Evolutionary conservation across 1,140 invertebrate genomes (phyloP).

Genomic region (Latrodectus geometricus): DNA sequence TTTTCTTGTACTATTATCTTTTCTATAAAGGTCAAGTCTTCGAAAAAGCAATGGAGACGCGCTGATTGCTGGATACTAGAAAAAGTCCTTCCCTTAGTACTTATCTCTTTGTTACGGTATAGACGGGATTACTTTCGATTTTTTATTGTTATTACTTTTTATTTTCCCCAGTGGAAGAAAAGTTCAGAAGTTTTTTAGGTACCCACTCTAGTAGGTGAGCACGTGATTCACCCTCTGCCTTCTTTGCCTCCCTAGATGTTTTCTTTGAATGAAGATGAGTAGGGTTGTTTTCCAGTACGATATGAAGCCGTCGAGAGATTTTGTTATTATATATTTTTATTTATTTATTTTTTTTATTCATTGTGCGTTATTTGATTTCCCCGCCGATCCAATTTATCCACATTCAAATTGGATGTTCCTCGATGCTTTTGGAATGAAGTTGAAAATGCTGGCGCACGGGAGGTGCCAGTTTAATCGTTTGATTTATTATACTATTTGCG

Average conservation of each 20-base stretch:
- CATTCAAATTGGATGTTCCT: not conserved
- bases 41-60: not conserved
- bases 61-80: not conserved
- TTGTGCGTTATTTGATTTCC: not conserved
- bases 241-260: not conserved
- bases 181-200: not conserved
- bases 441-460: not conserved
- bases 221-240: no score
- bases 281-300: not conserved
- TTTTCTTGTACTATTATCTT: not conserved
- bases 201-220: no score
- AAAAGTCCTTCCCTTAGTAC: not conserved
- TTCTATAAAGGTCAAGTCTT: not conserved
- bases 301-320: not conserved
- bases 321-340: not conserved
- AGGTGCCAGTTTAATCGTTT: not conserved
- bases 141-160: not conserved
- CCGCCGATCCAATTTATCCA: not conserved
- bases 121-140: not conserved
- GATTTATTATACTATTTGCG: not conserved
- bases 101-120: not conserved
- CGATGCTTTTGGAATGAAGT: not conserved
- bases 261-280: conserved; percentile 17
- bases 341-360: not conserved
- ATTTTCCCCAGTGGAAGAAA: not conserved